Evolutionary conservation across 1,140 invertebrate species (phyloP), one percentile per base, ranked within the genome.

Genomic region (Chrysopa pallens): DNA sequence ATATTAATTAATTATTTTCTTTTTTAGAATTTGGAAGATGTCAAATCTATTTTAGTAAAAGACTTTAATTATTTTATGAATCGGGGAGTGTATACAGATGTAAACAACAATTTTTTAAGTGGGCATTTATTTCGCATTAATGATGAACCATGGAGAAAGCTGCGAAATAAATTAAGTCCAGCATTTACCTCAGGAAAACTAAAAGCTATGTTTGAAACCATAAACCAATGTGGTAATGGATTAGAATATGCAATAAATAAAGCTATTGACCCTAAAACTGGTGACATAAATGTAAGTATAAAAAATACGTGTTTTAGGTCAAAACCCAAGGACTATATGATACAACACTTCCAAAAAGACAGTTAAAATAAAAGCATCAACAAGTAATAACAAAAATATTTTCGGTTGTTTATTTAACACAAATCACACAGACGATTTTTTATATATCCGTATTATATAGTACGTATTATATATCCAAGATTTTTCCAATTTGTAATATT

Each of bases 121-220:
- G 53, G 39, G 1, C 46, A 58, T 48, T 38, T 58, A 9, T 52
- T 55, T 44, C 29, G 44, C 12, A 35, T 51, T n/a, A 37, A 43
- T 6, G 61, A 59, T 0, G 55, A 64, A 12, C 49, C 63, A 46
- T 76, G 72, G 74, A 63, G 59, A 38, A 56, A 52, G 29, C 40
- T 76, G 0, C 55, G 72, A 28, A 47, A 53, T 0, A 69, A 70
- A 42, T 42, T 76, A 4, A 64, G 64, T 1, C 71, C 73, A 0
- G 63, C 67, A 5, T 76, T 76, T 46, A 69, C 69, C 0, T 61
- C 70, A 0, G 64, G 61, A 4, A 74, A 73, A 54, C 55, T 76
- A 8, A 74, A 70, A 49, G 50, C 48, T 0, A 73, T 74, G 65
- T 69, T 72, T 8, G 46, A 47, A 3, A 56, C 65, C 0, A 48